phyloP scores from a whole-genome alignment of 2,797 vertebrate species.

The Trichosurus vulpecula region DNA sequence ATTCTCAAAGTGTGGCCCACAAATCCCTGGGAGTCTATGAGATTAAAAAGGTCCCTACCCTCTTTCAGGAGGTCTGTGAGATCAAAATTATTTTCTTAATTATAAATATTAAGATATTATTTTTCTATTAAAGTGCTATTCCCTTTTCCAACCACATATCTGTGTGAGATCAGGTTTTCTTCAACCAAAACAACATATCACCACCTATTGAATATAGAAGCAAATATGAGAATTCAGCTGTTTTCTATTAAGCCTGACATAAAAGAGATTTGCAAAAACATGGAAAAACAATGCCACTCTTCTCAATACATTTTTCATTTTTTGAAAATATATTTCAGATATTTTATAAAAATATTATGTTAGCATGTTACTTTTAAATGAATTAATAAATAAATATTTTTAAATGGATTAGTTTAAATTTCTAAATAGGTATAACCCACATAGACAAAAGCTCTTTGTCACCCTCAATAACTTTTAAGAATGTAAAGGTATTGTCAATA shows the following conservation, averaged over 20 bases:
- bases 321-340: not conserved
- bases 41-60: not conserved
- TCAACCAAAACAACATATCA: not conserved
- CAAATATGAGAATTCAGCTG: not conserved
- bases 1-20: not conserved
- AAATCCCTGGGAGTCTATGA: not conserved
- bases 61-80: not conserved
- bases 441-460: not conserved
- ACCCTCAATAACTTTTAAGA: not conserved
- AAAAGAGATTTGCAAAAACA: not conserved
- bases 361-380: not conserved
- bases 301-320: not conserved
- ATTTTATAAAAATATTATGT: not conserved
- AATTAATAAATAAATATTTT: not conserved
- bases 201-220: not conserved
- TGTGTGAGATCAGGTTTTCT: not conserved
- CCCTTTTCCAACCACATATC: not conserved
- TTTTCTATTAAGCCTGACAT: not conserved
- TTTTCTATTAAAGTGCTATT: not conserved
- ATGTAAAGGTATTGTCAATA: not conserved
- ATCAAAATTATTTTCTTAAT: not conserved
- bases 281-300: not conserved
- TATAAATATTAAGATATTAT: not conserved
- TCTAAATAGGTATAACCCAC: not conserved
- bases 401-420: not conserved